Base-by-base conservation (phyloP, 2,888 invertebrate genomes). In the Ormyrus nitidulus region DNA sequence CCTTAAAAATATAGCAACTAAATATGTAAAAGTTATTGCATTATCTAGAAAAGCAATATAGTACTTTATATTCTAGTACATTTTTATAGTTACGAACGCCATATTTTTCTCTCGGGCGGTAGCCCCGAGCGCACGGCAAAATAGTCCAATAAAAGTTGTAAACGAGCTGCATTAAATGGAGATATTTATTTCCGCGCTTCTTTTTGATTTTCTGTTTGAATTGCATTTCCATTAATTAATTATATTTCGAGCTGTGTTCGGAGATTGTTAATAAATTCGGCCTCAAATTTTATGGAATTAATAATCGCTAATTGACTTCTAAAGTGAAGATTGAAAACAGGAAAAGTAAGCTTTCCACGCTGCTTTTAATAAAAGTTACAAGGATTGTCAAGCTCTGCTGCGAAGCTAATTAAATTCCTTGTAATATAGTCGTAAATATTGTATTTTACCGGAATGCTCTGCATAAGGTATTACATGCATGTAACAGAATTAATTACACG, bases 21-120 rank as follows among this genome's bases (percentile, higher is more conserved):
- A 64, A 49, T 65, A 68, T 68, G n/a, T 54, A 68, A 68, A 19
- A 54, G 46, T 44, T 68, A 44, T 54, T 68, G 54, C 54, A n/a
- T 44, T 44, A 68, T 44, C 7, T 54, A 68, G 44, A 68, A 8
- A 56, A 8, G 10, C 44, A 68, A 46, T 54, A 44, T 44, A 56
- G 53, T 2, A 54, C 68, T 68, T 68, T 44, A 68, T 11, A 54
- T 11, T 54, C n/a, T 56, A 68, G 44, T 68, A 68, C 7, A 68
- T 7, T 68, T 54, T 54, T 44, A 19, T 68, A 44, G 11, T 68
- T 68, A 54, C 10, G 44, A 19, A 68, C 11, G 53, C 54, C 48
- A 34, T 53, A 56, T 56, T 11, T 69, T 58, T 58, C 58, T 48
- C 54, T 70, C 48, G 4, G 19, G 19, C 19, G 19, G 19, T 2